Evolutionary conservation across 2,888 invertebrate genomes (phyloP).

Genomic region (Monoplex corrugatus): DNA sequence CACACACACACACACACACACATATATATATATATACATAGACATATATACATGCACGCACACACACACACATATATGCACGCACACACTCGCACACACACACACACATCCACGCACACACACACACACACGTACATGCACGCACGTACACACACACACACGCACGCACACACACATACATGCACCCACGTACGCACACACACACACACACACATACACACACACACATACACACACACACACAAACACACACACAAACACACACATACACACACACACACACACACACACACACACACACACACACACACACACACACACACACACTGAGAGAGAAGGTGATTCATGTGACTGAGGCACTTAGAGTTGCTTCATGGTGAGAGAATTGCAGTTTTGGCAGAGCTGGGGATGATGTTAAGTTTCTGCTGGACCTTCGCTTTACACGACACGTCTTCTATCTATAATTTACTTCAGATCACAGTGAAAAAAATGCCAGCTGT

Average conservation of each 20-base stretch:
- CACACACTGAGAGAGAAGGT: too few species aligned
- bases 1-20: not conserved
- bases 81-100: constrained; percentile 11
- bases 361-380: too few species aligned
- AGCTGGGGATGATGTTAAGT: not conserved
- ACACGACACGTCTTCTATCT: too few species aligned
- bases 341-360: not conserved
- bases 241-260: constrained; percentile 25
- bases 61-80: not conserved
- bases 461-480: too few species aligned
- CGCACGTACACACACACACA: not conserved
- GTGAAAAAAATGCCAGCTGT: too few species aligned
- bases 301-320: too few species aligned
- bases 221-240: not conserved
- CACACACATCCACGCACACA: not conserved
- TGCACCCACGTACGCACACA: not conserved
- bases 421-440: too few species aligned
- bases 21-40: not conserved
- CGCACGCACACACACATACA: constrained; percentile 1
- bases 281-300: too few species aligned
- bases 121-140: not conserved
- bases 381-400: too few species aligned
- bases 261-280: not conserved
- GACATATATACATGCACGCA: not conserved
- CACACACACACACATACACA: not conserved